Conservation (phyloP, 2,113 vertebrate genomes). For the Jaculus jaculus region DNA sequence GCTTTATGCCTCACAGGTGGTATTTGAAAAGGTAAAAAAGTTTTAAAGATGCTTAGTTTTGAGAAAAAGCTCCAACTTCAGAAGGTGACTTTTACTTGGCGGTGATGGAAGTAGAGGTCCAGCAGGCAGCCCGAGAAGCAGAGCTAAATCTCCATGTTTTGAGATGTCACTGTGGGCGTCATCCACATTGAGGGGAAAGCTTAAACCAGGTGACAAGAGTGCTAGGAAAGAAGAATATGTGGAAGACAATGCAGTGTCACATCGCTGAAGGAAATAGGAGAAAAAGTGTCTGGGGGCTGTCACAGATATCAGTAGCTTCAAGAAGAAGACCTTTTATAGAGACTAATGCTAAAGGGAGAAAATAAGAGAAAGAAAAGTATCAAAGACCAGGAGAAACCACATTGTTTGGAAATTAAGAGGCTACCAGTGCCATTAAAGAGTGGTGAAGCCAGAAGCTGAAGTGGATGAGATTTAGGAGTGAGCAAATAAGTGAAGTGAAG, state of each 20-base stretch:
- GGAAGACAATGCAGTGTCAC: not conserved
- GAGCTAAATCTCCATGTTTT: not conserved
- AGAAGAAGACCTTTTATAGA: not conserved
- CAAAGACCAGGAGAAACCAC: not conserved
- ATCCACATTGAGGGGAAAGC: not conserved
- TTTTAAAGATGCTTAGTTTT: constrained; percentile 22
- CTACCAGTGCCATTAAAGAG: not conserved
- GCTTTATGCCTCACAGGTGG: not conserved
- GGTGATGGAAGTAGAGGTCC: not conserved
- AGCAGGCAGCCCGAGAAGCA: not conserved
- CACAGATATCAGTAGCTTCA: not conserved
- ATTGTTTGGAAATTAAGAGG: not conserved
- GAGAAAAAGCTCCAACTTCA: constrained; percentile 33
- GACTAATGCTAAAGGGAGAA: not conserved
- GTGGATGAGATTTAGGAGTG: not conserved
- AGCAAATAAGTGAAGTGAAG: constrained; percentile 3
- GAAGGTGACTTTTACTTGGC: constrained; percentile 1
- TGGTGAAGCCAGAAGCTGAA: not conserved
- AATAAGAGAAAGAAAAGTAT: not conserved
- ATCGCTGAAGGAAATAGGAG: not conserved
- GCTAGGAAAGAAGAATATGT: not conserved
- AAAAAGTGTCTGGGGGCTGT: not conserved
- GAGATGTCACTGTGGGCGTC: not conserved
- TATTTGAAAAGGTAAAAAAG: not conserved
- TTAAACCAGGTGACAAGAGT: not conserved